Conservation (phyloP, 2,113 vertebrate species). For the Apteryx mantelli region DNA sequence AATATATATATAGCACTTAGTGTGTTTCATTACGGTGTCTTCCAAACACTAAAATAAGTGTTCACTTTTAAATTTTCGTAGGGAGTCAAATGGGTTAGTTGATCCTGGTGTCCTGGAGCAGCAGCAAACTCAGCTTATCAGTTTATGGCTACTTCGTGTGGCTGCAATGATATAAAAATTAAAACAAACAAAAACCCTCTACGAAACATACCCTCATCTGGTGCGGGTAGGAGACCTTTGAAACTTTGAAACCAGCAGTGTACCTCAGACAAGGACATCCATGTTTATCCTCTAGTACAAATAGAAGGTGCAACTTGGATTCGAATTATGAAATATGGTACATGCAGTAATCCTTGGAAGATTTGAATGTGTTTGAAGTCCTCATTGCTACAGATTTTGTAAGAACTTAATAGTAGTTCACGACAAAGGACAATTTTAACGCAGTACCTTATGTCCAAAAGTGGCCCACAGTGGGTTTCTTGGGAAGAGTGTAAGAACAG, state of each 20-base stretch:
- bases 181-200: neutral
- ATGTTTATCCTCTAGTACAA: neutral
- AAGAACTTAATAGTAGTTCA: neutral
- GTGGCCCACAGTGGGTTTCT: neutral
- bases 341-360: neutral
- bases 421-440: neutral
- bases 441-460: neutral
- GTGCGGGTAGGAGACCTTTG: neutral
- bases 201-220: neutral
- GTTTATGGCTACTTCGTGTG: neutral
- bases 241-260: neutral
- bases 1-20: neutral
- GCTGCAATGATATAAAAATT: neutral
- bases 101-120: neutral
- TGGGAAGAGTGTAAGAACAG: neutral
- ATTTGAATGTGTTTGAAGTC: neutral
- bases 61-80: neutral
- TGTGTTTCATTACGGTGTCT: neutral
- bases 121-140: neutral
- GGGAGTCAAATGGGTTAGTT: too few relatives aligned
- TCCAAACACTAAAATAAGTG: neutral
- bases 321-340: neutral
- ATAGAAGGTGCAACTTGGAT: neutral
- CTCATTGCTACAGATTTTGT: neutral
- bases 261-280: neutral